Percentiles rank a stretch among this genome's conserved stretches.
phyloP scores from a whole-genome alignment of 1,140 invertebrate species.

The Drosophila chauvacae region DNA sequence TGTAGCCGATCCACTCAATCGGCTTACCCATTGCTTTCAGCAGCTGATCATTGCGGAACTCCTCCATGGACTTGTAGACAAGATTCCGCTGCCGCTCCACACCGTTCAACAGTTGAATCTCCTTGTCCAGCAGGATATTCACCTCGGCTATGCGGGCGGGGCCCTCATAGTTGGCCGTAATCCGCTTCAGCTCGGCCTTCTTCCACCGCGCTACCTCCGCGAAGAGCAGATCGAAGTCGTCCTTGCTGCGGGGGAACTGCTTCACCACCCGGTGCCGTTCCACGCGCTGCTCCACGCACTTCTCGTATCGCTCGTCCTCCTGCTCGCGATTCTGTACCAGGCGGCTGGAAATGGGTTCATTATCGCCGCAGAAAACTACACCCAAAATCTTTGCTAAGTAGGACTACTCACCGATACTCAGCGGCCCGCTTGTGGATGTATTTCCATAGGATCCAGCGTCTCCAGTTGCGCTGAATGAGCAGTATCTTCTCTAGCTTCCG shows the following conservation, averaged over 20 bases:
- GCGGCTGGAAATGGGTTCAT: slow-evolving; percentile 26
- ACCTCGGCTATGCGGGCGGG: slow-evolving; percentile 86
- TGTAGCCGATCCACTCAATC: slow-evolving; percentile 86
- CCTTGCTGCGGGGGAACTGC: slow-evolving; percentile 85
- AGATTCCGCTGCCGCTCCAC: slow-evolving; percentile 85
- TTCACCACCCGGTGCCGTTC: slow-evolving; percentile 85
- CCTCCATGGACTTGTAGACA: slow-evolving; percentile 78
- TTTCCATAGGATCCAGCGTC: slow-evolving; percentile 71
- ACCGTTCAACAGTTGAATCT: slow-evolving; percentile 86
- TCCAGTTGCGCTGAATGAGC: slow-evolving; percentile 80
- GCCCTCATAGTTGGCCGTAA: slow-evolving; percentile 85
- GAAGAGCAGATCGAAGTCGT: slow-evolving; percentile 87
- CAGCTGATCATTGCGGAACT: slow-evolving; percentile 84
- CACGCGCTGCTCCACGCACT: slow-evolving; percentile 65
- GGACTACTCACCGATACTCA: slow-evolving; percentile 79
- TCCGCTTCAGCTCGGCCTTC: slow-evolving; percentile 85
- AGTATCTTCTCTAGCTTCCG: slow-evolving; percentile 71
- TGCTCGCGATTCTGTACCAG: slow-evolving; percentile 65
- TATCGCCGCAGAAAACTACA: not conserved
- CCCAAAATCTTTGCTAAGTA: slow-evolving; percentile 24
- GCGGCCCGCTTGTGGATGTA: slow-evolving; percentile 77
- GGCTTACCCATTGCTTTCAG: slow-evolving; percentile 86
- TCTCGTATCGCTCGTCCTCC: slow-evolving; percentile 59
- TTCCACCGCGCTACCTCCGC: slow-evolving; percentile 86
- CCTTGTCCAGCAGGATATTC: slow-evolving; percentile 86